Evolutionary conservation across 2,797 vertebrate genomes (phyloP).

Genomic region (Premnoplex brunnescens): DNA sequence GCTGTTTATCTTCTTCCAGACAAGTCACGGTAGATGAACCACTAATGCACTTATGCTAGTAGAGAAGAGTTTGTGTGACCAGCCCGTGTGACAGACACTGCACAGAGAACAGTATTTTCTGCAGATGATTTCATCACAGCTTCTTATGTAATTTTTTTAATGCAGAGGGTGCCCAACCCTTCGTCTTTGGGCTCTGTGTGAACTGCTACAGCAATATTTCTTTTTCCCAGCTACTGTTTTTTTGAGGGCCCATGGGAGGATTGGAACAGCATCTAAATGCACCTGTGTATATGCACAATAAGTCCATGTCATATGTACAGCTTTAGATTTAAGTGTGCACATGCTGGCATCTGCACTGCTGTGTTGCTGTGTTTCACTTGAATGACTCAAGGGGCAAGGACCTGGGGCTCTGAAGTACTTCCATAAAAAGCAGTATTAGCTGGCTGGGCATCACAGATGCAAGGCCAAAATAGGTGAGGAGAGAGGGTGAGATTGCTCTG

Average conservation of each 20-base stretch:
- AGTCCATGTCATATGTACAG: not conserved
- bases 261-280: not conserved
- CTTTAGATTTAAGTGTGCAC: accelerated
- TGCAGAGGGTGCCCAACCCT: not conserved
- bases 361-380: not conserved
- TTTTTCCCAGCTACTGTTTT: not conserved
- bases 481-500: not conserved
- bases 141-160: not conserved
- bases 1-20: not conserved
- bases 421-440: not conserved
- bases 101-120: not conserved
- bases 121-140: accelerated
- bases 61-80: not conserved
- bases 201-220: not conserved
- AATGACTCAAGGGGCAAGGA: not conserved
- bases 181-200: not conserved
- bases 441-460: not conserved
- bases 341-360: not conserved
- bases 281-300: accelerated
- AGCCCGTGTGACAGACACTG: not conserved
- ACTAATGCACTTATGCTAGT: not conserved
- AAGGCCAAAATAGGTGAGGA: not conserved
- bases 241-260: not conserved
- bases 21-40: not conserved
- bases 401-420: not conserved